Base-by-base conservation (phyloP, 2,888 invertebrate genomes). In the Lomographa bimaculata region DNA sequence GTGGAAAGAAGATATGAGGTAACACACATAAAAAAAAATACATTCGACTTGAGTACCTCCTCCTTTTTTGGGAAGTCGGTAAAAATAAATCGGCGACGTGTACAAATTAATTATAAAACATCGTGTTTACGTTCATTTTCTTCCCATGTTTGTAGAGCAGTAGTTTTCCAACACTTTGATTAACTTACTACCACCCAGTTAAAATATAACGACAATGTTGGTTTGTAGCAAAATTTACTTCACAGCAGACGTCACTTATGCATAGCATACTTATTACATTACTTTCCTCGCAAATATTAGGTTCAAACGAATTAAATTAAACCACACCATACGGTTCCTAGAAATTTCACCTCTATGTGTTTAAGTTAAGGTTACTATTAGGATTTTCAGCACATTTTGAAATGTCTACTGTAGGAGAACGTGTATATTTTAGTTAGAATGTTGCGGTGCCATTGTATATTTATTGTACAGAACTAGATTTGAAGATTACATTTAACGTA, bases 241-340 rank as follows among this genome's bases (percentile, higher is more conserved):
- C 9, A 27, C 11, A 27, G 34, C 27, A 30, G 19, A 35, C 27
- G 7, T 30, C 32, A 30, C 32, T 33, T 16, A 36, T 8, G 27
- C 14, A 10, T 9, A 7, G 19, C 10, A 11, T 27, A n/a, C 27
- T 30, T 10, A 10, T 32, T 7, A 34, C 25, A 29, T 28, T 24
- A 29, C 35, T 36, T 44, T 27, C 28, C 27, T 36, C 39, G 41
- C 43, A 50, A 51, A 54, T 47, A 54, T 50, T 48, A 43, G 35
- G 23, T 44, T 33, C 20, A 20, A 28, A 28, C 17, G 28, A 43
- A 43, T 36, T 36, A 29, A 30, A 30, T 45, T 21, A 37, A 34
- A 29, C 27, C 30, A 29, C 10, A 12, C 28, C 5, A 6, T 8
- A 7, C 11, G 23, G 6, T 21, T 23, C 5, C 2, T 3, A 5